These are phyloP conservation scores for Cotesia chilonis DNA, from an alignment of 1,140 invertebrate genomes.

Conservation along the genomic window DNA sequence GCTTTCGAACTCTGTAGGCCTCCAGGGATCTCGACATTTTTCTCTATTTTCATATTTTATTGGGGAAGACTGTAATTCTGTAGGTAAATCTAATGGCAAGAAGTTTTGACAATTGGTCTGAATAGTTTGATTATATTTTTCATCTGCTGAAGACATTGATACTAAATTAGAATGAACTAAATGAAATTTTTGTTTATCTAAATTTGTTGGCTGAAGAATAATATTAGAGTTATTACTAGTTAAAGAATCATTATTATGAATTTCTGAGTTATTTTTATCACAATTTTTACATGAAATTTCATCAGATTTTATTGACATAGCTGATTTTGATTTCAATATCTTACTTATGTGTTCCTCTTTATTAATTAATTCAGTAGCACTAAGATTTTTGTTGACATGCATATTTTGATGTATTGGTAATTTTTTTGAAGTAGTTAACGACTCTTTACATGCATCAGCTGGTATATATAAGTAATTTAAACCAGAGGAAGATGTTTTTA, in stretches of 20 bases:
- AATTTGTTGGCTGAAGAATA: background rate
- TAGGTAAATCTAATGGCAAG: constrained; percentile 55
- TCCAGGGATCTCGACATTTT: constrained; percentile 60
- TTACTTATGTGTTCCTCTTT: constrained; percentile 20
- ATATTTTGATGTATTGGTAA: constrained; percentile 1
- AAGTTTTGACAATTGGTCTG: constrained; percentile 30
- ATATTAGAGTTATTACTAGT: background rate
- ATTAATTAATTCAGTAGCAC: constrained; percentile 34
- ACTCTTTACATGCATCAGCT: constrained; percentile 37
- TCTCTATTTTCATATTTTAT: constrained; percentile 61
- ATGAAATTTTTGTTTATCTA: constrained; percentile 12
- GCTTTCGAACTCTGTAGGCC: constrained; percentile 59
- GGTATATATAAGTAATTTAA: constrained; percentile 26
- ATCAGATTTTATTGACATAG: constrained; percentile 15
- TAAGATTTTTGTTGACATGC: constrained; percentile 9
- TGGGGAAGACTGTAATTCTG: constrained; percentile 59
- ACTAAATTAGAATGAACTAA: constrained; percentile 23
- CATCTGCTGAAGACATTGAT: constrained; percentile 31
- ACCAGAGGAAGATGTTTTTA: constrained; percentile 23
- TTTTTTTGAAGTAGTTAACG: constrained; percentile 14
- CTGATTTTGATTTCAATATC: constrained; percentile 31
- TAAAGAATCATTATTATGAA: background rate
- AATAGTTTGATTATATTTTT: constrained; percentile 27
- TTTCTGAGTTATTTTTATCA: background rate
- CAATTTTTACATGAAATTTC: background rate